A percentile compares a stretch with the other conserved stretches of the same genome.
These are phyloP conservation scores for Rhagoletis pomonella DNA, from an alignment of 1,140 invertebrate species.

Conservation along the genomic window DNA sequence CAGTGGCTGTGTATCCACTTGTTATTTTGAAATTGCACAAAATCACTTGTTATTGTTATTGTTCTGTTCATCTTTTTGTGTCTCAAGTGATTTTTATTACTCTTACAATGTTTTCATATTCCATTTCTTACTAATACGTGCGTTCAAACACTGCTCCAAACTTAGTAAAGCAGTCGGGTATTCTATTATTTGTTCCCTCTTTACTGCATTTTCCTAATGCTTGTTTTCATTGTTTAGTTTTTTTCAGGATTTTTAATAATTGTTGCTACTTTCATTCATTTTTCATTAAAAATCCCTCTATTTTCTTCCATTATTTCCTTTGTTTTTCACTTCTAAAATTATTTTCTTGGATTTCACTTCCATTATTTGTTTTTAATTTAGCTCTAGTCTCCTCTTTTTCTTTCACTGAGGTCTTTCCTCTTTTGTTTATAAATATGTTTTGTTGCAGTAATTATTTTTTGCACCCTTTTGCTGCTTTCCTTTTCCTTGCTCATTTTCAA, in stretches of 20 bases:
- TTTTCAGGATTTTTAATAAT: not conserved
- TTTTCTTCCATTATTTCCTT: not conserved
- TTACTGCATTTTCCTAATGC: not conserved
- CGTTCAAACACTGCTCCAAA: not conserved
- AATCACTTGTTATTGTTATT: not conserved
- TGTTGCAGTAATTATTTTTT: not conserved
- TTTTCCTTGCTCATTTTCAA: not conserved
- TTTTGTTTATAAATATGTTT: not conserved
- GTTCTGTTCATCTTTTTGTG: not conserved
- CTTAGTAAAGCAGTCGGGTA: not conserved
- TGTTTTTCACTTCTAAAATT: not conserved
- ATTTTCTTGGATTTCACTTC: constrained; percentile 1
- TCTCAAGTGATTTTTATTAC: not conserved
- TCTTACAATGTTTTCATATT: not conserved
- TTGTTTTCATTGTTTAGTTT: not conserved
- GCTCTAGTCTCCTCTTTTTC: not conserved
- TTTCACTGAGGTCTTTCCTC: not conserved
- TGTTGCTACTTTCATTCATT: not conserved
- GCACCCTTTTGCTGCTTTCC: not conserved
- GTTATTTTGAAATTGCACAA: not conserved
- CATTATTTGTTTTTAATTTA: constrained; percentile 7
- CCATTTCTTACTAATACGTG: not conserved
- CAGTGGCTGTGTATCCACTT: not conserved
- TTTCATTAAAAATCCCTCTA: not conserved
- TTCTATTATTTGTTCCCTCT: not conserved